phyloP scores from a whole-genome alignment of 2,888 invertebrate species.

The Automeris io region DNA sequence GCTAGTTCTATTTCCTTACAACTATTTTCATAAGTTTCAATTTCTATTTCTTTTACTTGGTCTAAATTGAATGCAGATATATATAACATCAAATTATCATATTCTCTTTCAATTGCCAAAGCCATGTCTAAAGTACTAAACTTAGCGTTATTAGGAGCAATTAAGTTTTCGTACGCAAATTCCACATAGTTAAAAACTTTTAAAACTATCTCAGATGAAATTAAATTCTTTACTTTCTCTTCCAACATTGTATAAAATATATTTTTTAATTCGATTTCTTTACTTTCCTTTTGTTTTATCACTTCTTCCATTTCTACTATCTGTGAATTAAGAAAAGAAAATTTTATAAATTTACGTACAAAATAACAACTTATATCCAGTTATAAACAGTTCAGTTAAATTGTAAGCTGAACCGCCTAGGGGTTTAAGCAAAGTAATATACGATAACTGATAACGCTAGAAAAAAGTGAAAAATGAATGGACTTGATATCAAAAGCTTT shows the following conservation, averaged over 20 bases:
- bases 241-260: slow-evolving; percentile 53
- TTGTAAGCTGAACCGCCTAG: no score
- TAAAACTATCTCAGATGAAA: slow-evolving; percentile 78
- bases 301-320: slow-evolving; percentile 45
- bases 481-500: no score
- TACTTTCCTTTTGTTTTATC: slow-evolving; percentile 41
- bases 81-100: slow-evolving; percentile 55
- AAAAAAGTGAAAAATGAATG: no score
- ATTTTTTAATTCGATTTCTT: slow-evolving; percentile 55
- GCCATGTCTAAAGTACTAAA: slow-evolving; percentile 78
- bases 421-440: no score
- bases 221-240: slow-evolving; percentile 66
- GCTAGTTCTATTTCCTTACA: slow-evolving; percentile 48
- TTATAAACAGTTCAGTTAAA: no score
- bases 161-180: slow-evolving; percentile 79
- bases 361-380: no score
- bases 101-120: slow-evolving; percentile 74
- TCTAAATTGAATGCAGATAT: slow-evolving; percentile 55
- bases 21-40: slow-evolving; percentile 51
- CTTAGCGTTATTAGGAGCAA: slow-evolving; percentile 79
- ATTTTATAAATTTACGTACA: not conserved
- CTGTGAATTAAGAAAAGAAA: slow-evolving; percentile 23
- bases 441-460: no score
- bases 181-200: slow-evolving; percentile 80
- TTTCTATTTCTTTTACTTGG: slow-evolving; percentile 54